A percentile compares a stretch with the other conserved stretches of the same genome.
Conservation (phyloP, 1,140 invertebrate species). For the Aethina tumida region DNA sequence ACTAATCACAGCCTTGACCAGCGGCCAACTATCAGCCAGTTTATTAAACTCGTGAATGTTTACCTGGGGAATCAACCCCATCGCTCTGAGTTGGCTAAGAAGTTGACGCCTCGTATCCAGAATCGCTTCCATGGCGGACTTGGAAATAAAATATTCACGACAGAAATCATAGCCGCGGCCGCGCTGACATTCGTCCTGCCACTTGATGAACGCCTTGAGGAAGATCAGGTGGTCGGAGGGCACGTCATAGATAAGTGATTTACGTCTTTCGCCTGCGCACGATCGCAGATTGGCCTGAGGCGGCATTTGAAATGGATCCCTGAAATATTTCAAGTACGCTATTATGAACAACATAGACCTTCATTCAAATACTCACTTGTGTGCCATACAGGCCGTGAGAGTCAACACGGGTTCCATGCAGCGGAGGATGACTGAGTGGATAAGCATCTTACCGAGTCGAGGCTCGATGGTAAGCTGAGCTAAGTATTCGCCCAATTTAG, state of each 20-base stretch:
- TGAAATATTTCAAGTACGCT: constrained; percentile 30
- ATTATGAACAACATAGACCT: not conserved
- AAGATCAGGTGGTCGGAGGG: constrained; percentile 89
- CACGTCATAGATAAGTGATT: constrained; percentile 62
- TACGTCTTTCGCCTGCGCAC: constrained; percentile 47
- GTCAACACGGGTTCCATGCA: constrained; percentile 93
- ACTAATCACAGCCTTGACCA: constrained; percentile 82
- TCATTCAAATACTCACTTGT: constrained; percentile 52
- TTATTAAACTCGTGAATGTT: constrained; percentile 67
- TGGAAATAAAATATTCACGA: constrained; percentile 67
- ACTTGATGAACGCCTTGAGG: constrained; percentile 75
- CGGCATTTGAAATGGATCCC: constrained; percentile 73
- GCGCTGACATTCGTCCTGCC: constrained; percentile 38
- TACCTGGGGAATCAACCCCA: constrained; percentile 75
- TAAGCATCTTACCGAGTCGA: constrained; percentile 80
- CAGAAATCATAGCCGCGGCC: constrained; percentile 65
- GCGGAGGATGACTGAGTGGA: constrained; percentile 83
- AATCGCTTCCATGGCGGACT: constrained; percentile 81
- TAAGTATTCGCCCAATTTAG: constrained; percentile 57
- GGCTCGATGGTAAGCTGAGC: constrained; percentile 87
- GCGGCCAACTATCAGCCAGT: constrained; percentile 83
- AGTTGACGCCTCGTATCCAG: constrained; percentile 65
- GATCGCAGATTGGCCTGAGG: constrained; percentile 54
- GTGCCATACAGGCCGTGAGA: constrained; percentile 75
- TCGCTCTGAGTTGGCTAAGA: constrained; percentile 73